Conservation (phyloP, 2,888 invertebrate genomes). For the Tholera decimalis region DNA sequence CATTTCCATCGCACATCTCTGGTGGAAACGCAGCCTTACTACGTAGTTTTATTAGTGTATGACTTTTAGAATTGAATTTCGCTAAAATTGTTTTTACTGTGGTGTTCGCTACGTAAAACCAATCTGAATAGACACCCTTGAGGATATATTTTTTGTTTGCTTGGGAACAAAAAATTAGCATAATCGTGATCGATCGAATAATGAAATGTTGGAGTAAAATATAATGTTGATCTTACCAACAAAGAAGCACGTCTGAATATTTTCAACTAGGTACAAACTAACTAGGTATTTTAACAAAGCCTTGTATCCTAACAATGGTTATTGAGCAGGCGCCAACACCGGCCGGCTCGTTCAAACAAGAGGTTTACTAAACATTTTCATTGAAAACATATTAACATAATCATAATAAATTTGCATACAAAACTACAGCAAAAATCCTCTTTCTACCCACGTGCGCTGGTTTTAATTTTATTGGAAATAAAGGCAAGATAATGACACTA, state of each 20-base stretch:
- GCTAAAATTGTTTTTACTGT: conserved; percentile 3
- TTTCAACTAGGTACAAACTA: conserved; percentile 18
- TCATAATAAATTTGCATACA: conserved; percentile 50
- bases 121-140: background rate
- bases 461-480: conserved; percentile 42
- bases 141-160: conserved; percentile 13
- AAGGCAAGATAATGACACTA: conserved; percentile 23
- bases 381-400: conserved; percentile 50
- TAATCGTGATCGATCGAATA: conserved; percentile 30
- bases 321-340: conserved; percentile 39
- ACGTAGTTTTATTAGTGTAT: no score
- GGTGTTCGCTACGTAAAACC: background rate
- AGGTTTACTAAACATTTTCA: conserved; percentile 48
- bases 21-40: no score
- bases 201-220: conserved; percentile 15
- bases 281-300: conserved; percentile 43
- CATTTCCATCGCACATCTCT: no score
- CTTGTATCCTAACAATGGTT: conserved; percentile 47
- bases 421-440: conserved; percentile 28
- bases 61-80: conserved; percentile 1
- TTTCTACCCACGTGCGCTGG: conserved; percentile 15
- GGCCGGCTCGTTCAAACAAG: conserved; percentile 40
- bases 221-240: conserved; percentile 31
- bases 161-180: conserved; percentile 24
- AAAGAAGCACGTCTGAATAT: conserved; percentile 24